Percentiles rank a stretch among this genome's conserved stretches.
phyloP scores from a whole-genome alignment of 1,140 invertebrate genomes.

The Radopholus similis region DNA sequence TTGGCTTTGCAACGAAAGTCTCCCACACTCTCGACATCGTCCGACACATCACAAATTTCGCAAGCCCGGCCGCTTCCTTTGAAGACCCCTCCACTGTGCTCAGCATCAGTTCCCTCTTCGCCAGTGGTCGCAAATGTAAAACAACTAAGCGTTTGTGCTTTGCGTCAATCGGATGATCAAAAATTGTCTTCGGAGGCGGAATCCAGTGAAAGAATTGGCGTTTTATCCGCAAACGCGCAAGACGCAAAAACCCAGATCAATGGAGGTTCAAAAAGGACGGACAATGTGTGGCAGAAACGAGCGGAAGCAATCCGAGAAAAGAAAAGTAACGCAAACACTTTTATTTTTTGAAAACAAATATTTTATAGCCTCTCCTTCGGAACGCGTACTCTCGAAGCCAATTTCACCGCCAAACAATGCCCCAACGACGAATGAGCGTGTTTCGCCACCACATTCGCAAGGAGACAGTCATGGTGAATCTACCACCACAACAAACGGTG shows the following conservation, averaged over 20 bases:
- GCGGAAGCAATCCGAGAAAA: slow-evolving; percentile 43
- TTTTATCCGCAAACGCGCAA: too few relatives aligned
- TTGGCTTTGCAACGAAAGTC: background rate
- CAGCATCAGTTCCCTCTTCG: background rate
- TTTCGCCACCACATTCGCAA: background rate
- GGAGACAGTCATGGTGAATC: background rate
- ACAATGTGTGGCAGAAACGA: slow-evolving; percentile 52
- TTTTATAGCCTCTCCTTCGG: background rate
- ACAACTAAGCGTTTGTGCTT: too few relatives aligned
- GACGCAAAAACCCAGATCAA: too few relatives aligned
- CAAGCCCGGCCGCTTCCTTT: slow-evolving; percentile 2
- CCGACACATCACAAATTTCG: slow-evolving; percentile 17
- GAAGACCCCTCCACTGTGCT: background rate
- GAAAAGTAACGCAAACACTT: slow-evolving; percentile 14
- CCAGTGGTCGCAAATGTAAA: background rate
- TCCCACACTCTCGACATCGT: slow-evolving; percentile 3
- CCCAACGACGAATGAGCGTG: background rate
- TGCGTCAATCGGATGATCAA: too few relatives aligned
- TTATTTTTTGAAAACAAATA: background rate
- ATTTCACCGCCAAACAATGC: background rate
- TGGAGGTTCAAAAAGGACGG: too few relatives aligned
- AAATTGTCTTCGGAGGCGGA: too few relatives aligned
- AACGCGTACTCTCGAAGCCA: background rate
- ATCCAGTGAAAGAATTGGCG: too few relatives aligned
- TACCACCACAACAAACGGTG: background rate